Evolutionary conservation across 2,888 invertebrate genomes (phyloP).

Genomic region (Drosophila yooni): DNA sequence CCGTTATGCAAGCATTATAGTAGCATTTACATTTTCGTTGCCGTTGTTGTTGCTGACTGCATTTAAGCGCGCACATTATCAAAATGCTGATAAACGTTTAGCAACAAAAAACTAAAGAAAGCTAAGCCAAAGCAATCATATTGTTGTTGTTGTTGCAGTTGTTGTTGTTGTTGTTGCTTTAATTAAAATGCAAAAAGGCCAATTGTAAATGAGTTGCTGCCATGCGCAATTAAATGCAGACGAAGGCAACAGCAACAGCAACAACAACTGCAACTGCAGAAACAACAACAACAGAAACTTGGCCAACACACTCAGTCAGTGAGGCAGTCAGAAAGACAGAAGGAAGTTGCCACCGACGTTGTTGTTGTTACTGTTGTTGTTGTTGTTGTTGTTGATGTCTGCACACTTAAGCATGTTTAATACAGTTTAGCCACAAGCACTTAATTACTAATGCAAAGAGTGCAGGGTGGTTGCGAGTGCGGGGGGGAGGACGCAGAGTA

Average conservation of each 20-base stretch:
- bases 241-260: slow-evolving; percentile 33
- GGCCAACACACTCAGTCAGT: slow-evolving; percentile 29
- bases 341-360: slow-evolving; percentile 60
- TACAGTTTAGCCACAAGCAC: slow-evolving; percentile 84
- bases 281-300: slow-evolving; percentile 15
- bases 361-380: slow-evolving; percentile 36
- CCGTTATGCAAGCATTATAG: slow-evolving; percentile 74
- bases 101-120: slow-evolving; percentile 29
- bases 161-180: slow-evolving; percentile 45
- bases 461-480: background rate
- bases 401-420: slow-evolving; percentile 84
- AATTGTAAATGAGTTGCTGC: slow-evolving; percentile 73
- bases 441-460: slow-evolving; percentile 80
- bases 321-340: slow-evolving; percentile 41
- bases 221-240: slow-evolving; percentile 77
- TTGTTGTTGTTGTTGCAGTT: background rate
- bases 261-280: slow-evolving; percentile 20
- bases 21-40: slow-evolving; percentile 33
- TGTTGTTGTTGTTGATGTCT: slow-evolving; percentile 52
- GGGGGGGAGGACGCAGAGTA: background rate
- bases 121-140: slow-evolving; percentile 1
- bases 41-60: slow-evolving; percentile 39
- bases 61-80: slow-evolving; percentile 78
- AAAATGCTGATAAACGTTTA: slow-evolving; percentile 84
- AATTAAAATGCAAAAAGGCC: slow-evolving; percentile 82